Percentiles rank a stretch among this genome's conserved stretches.
phyloP scores from a whole-genome alignment of 2,797 vertebrate species.

The Craterocephalus amniculus region DNA sequence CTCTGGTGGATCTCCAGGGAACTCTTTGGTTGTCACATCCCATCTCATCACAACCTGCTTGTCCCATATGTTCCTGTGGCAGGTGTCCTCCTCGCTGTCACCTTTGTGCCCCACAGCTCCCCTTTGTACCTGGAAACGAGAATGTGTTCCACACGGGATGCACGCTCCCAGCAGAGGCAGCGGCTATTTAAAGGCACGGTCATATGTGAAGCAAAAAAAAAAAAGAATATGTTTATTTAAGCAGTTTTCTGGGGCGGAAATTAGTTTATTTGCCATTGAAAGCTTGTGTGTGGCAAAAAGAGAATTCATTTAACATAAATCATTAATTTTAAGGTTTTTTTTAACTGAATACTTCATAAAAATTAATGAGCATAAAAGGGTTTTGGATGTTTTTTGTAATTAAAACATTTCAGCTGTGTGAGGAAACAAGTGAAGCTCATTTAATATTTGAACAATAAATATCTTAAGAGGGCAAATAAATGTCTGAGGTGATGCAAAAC shows the following conservation, averaged over 20 bases:
- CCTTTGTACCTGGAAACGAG: slow-evolving; percentile 26
- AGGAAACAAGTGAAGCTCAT: too few species aligned
- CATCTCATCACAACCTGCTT: slow-evolving; percentile 57
- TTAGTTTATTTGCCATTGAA: neutral
- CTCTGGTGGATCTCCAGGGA: slow-evolving; percentile 61
- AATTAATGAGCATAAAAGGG: too few species aligned
- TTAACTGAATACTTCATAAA: too few species aligned
- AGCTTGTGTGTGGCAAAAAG: too few species aligned
- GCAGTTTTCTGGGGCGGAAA: too few species aligned
- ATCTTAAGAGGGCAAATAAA: neutral
- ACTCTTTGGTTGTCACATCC: slow-evolving; percentile 56
- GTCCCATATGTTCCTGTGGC: slow-evolving; percentile 67
- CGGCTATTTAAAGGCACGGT: slow-evolving; percentile 45
- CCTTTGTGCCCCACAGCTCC: slow-evolving; percentile 34
- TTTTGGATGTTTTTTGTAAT: too few species aligned
- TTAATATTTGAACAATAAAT: neutral
- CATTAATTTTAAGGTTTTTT: too few species aligned
- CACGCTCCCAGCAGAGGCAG: slow-evolving; percentile 28
- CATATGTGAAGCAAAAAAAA: slow-evolving; percentile 1
- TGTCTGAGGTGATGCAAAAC: neutral
- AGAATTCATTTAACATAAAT: too few species aligned
- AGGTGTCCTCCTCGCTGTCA: slow-evolving; percentile 57
- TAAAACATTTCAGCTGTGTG: too few species aligned
- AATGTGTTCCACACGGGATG: slow-evolving; percentile 32
- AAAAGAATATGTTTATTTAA: too few species aligned